These are phyloP conservation scores for Amitus sp. DNA, from an alignment of 2,888 invertebrate species.

Conservation along the genomic window DNA sequence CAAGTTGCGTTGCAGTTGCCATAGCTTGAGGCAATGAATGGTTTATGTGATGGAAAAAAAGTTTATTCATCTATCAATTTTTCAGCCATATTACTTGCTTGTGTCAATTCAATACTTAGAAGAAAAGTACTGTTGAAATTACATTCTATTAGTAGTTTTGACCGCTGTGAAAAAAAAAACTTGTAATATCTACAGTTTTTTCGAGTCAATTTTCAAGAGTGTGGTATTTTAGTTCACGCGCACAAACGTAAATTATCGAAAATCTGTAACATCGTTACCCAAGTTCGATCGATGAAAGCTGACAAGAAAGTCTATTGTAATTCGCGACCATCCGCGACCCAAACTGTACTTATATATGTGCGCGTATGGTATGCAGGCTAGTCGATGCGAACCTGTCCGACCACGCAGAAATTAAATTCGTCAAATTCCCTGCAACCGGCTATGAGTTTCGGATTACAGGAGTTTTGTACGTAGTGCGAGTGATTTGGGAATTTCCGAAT, in stretches of 20 bases:
- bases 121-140: too few relatives aligned
- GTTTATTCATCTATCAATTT: too few relatives aligned
- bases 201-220: too few relatives aligned
- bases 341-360: constrained; percentile 66
- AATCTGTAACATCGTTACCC: constrained; percentile 62
- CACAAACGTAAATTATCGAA: constrained; percentile 55
- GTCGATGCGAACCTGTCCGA: constrained; percentile 55
- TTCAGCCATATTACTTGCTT: too few relatives aligned
- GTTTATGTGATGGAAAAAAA: too few relatives aligned
- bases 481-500: constrained; percentile 38
- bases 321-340: constrained; percentile 63
- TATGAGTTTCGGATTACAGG: constrained; percentile 16
- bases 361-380: constrained; percentile 59
- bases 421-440: constrained; percentile 45
- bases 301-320: constrained; percentile 66
- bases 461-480: constrained; percentile 31
- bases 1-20: too few relatives aligned
- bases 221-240: too few relatives aligned
- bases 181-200: too few relatives aligned
- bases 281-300: constrained; percentile 64
- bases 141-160: too few relatives aligned
- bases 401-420: constrained; percentile 54
- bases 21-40: too few relatives aligned
- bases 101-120: too few relatives aligned
- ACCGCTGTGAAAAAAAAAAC: too few relatives aligned